Evolutionary conservation across 1,140 invertebrate genomes (phyloP), one percentile per base, ranked within the genome.

Genomic region (Vanessa atalanta): DNA sequence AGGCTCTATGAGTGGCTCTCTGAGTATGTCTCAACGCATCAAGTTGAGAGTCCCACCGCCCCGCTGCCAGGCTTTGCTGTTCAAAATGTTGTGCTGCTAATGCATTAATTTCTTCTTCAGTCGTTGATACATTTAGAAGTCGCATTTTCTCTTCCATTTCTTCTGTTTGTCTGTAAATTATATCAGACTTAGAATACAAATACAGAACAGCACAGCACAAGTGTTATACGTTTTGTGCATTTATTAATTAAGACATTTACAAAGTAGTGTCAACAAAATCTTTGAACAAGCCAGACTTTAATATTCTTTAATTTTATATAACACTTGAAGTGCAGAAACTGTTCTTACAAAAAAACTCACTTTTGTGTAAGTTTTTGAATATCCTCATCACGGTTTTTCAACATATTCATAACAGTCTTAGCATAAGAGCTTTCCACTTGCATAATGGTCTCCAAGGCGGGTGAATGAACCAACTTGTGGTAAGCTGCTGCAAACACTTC

Each of bases 391-490:
- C 95, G 93, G 77, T 94, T 94, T 70, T 94, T 90, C 57, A 96
- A 94, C 43, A 97, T 91, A 79, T 95, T 94, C 67, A 94, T 94
- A 0, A 97, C 95, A 71, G 95, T 95, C 73, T 95, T 93, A n/a
- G 96, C 95, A 92, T 96, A 97, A 43, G 95, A 95, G 83, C 96
- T 95, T 89, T 97, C 97, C 53, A 96, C 94, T 87, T 96, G 95
- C 31, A 97, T 90, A 75, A 98, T 95, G 0, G 95, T 95, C 81
- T 96, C 95, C 20, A 97, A 84, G 7, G 96, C 96, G 5, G 96
- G 96, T 0, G 97, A 97, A 87, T 97, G 97, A 7, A 97, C 96
- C 51, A 98, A 87, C 81, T 95, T 95, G 86, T 97, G 96, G 91
- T 97, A 97, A 50, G 96, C 96, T 12, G 95, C 95, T 20, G 96